Base-by-base conservation (phyloP, 2,888 invertebrate genomes). In the Linnaemya tessellans region DNA sequence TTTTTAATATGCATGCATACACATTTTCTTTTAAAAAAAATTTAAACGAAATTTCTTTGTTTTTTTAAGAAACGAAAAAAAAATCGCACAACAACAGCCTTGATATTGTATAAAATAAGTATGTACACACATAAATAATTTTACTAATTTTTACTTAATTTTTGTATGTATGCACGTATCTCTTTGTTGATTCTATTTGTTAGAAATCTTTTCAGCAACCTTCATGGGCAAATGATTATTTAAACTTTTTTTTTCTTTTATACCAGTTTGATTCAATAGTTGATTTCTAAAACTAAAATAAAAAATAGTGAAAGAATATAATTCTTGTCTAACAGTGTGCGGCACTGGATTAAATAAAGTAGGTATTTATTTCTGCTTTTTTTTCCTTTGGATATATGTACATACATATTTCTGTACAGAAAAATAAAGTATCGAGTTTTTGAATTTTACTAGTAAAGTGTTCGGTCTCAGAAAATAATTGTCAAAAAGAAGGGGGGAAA, bases 171-270 rank as follows among this genome's bases (percentile, higher is more conserved):
- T 11, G 30, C 5, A 30, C 30, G 30, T 30, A 30, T 38, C 25
- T 49, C 49, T 51, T 41, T 41, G 41, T 41, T 41, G 11, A 41
- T 41, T 41, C 43, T 62, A 41, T 64, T 70, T 70, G n/a, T 67
- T 43, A 30, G 18, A 65, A 75, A 43, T 64, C 38, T n/a, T 35
- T 15, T 60, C 10, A 78, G 0, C 49, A 70, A 35, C 79, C 79
- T 79, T 79, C 79, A 70, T 49, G 70, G 22, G 35, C 62, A 20
- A 70, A 30, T 64, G 62, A 62, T 41, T 70, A 70, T 79, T 10
- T 41, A 54, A 38, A 51, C 5, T 22, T 54, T 38, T n/a, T n/a
- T n/a, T n/a, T n/a, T n/a, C n/a, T n/a, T 68, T 38, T 8, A 9
- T 11, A 30, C 1, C 20, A 46, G 13, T 68, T 65, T 43, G 20